Conservation (phyloP, 2,113 vertebrate genomes). For the Irena cyanogastra region DNA sequence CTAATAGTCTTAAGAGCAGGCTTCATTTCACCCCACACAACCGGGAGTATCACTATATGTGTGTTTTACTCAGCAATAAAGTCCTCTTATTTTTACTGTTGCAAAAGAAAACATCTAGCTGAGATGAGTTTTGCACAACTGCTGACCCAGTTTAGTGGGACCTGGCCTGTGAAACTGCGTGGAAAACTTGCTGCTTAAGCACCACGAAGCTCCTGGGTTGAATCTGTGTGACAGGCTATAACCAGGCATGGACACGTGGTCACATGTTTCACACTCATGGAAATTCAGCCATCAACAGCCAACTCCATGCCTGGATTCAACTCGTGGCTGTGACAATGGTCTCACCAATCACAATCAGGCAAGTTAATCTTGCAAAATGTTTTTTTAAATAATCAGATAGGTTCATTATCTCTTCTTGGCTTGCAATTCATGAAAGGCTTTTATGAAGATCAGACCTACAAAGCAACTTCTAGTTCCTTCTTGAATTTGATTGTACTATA, state of each 20-base stretch:
- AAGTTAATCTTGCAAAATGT: not conserved
- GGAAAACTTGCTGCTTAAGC: not conserved
- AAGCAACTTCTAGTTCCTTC: not conserved
- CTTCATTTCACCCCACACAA: not conserved
- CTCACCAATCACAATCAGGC: not conserved
- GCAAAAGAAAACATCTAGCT: not conserved
- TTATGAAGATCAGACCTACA: not conserved
- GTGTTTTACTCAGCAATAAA: not conserved
- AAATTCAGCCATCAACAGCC: fast-evolving
- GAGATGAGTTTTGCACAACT: not conserved
- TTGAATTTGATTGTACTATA: not conserved
- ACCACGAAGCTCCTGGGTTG: fast-evolving
- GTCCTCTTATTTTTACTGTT: not conserved
- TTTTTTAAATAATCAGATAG: not conserved
- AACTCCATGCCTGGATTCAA: not conserved
- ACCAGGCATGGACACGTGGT: fast-evolving
- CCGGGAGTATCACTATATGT: not conserved
- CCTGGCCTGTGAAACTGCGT: fast-evolving
- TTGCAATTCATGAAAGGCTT: not conserved
- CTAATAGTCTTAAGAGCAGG: not conserved
- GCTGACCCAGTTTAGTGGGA: not conserved
- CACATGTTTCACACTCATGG: fast-evolving
- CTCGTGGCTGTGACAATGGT: not conserved
- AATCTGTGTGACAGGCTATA: not conserved
- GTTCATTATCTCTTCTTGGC: not conserved